Percentiles rank a stretch among this genome's conserved stretches.
Conservation (phyloP, 2,797 vertebrate genomes). For the Falco concolor region DNA sequence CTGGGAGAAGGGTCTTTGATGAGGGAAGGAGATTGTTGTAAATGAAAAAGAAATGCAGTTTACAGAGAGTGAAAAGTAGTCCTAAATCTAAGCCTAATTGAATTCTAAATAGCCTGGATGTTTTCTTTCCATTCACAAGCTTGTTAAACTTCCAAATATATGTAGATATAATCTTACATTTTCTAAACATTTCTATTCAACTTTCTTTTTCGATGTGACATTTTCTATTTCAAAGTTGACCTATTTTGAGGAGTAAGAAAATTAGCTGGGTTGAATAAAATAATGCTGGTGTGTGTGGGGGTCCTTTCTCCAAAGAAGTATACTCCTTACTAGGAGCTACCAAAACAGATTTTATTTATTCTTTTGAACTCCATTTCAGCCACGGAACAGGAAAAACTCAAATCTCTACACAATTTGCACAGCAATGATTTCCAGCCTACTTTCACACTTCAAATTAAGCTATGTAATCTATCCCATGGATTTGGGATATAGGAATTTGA, state of each 20-base stretch:
- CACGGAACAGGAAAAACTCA: background rate
- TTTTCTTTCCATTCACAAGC: background rate
- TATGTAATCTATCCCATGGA: background rate
- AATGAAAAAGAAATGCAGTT: slow-evolving; percentile 38
- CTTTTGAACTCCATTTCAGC: background rate
- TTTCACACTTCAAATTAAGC: background rate
- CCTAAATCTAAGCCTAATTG: slow-evolving; percentile 55
- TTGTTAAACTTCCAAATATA: slow-evolving; percentile 8
- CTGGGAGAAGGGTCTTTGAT: background rate
- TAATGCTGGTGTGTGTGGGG: no score
- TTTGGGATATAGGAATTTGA: background rate
- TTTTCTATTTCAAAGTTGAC: background rate
- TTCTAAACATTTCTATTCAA: slow-evolving; percentile 10
- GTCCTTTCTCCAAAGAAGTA: background rate
- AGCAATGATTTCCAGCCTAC: background rate
- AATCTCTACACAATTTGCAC: background rate
- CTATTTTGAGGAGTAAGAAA: background rate
- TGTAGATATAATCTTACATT: background rate
- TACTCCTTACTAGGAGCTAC: background rate
- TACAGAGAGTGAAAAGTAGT: background rate
- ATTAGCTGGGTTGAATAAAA: slow-evolving; percentile 1
- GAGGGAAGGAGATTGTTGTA: slow-evolving; percentile 13
- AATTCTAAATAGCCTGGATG: slow-evolving; percentile 30
- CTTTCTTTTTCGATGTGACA: background rate
- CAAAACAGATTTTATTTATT: background rate